phyloP scores from a whole-genome alignment of 2,888 invertebrate genomes.

The Stramonita haemastoma region DNA sequence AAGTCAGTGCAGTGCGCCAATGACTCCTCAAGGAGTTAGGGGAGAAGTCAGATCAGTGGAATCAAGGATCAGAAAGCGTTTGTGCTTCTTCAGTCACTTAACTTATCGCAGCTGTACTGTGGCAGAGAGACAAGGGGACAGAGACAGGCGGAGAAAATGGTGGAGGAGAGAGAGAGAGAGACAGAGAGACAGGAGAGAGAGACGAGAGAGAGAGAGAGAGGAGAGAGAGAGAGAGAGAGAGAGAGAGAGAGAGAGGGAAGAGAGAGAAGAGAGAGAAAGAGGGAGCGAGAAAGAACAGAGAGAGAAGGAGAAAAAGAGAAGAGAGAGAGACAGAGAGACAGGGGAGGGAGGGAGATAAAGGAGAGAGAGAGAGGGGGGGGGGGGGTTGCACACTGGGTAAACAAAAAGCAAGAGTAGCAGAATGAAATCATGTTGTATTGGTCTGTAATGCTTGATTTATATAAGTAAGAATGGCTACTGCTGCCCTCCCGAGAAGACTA shows the following conservation, averaged over 20 bases:
- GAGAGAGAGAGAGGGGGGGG: not conserved
- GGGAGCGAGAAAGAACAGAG: not conserved
- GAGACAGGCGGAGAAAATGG: not conserved
- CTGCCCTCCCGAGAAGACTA: too few species aligned
- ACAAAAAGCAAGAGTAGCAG: not conserved
- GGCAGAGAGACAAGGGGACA: not conserved
- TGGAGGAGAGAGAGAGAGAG: not conserved
- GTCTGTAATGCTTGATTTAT: too few species aligned
- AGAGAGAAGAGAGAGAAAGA: not conserved
- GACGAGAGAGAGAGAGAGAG: not conserved
- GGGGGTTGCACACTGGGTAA: not conserved
- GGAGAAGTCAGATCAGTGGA: too few species aligned
- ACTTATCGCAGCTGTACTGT: too few species aligned
- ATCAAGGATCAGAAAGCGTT: too few species aligned
- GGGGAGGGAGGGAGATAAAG: not conserved
- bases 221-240: not conserved
- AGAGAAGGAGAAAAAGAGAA: not conserved
- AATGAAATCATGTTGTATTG: too few species aligned
- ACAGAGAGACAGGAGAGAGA: not conserved
- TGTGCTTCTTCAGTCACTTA: too few species aligned
- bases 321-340: not conserved
- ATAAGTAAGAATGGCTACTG: too few species aligned
- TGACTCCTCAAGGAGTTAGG: too few species aligned
- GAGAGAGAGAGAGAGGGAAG: too few species aligned
- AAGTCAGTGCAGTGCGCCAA: too few species aligned